Base-by-base conservation (phyloP, 2,113 vertebrate genomes). In the Corythornis vintsioides region DNA sequence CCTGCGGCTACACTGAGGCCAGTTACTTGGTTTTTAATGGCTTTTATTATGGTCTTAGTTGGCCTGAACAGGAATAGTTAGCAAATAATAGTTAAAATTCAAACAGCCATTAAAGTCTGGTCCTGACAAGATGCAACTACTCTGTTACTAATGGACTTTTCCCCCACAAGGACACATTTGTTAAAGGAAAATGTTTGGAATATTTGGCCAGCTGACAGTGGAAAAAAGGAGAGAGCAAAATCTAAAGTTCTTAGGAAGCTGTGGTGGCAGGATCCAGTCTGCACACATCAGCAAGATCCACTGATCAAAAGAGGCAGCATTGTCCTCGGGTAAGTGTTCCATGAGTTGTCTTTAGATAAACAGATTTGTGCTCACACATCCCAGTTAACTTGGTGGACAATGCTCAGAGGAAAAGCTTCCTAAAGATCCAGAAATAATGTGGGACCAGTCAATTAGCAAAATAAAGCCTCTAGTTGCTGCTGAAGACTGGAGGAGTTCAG, bases 61-160 rank as follows among this genome's bases (percentile, higher is more conserved):
- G 71, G 83, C 67, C 60, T 47, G 78, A 66, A 86, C 93, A 95
- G 93, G 91, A 96, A 94, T 66, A 94, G 92, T 88, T 42, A 90
- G 94, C 89, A 97, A 96, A 93, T 82, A 95, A 90, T 88, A 96
- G 95, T 97, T 96, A 97, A 96, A 96, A 97, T 96, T 96, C 95
- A 97, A 97, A 95, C 95, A 93, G 83, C 87, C 93, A 64, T 95
- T 95, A 94, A 95, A 92, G 89, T 80, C 93, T 89, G 93, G 89
- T 92, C 95, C 71, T 83, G 94, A 95, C 94, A 95, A 95, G 94
- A 96, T 65, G 93, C 83, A 96, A 85, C 79, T 84, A 86, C 90
- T 81, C 76, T 90, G 87, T 89, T 92, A 78, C 82, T 94, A 94
- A 91, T 93, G 95, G 90, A 94, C 84, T 94, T 96, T 96, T 95